Evolutionary conservation across 2,113 vertebrate genomes (phyloP), one percentile per base, ranked within the genome.

Genomic region (Setophaga kirtlandii): DNA sequence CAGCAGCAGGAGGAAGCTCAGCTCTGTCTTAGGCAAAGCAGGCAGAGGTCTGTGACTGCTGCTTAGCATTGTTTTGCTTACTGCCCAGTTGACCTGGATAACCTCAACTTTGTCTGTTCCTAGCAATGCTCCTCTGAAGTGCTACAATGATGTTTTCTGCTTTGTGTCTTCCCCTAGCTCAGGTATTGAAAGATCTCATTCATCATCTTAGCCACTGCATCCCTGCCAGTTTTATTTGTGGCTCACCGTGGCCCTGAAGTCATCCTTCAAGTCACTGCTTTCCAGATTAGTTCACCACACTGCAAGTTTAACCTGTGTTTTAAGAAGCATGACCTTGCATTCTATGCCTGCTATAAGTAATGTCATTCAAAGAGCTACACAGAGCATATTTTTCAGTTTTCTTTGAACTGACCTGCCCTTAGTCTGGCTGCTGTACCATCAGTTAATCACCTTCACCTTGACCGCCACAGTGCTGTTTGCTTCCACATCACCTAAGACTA

Each of bases 241-340:
- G 76, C 59, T 87, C 67, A 60, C 62, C 4, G 0, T 12, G 28
- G 64, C 78, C 79, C 70, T 67, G 47, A 90, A 94, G 87, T 91
- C 75, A 80, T 91, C 84, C 85, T 90, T 94, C 88, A 93, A 93
- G 79, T 95, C 22, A 1, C 35, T 81, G 79, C 79, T 96, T 93
- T 93, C 71, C 79, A 68, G 64, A 75, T 90, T 88, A 81, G 85
- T 81, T 95, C 63, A 63, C 70, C 70, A 87, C 65, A 20, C 69
- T 83, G 59, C 64, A 70, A 90, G 59, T 90, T 76, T 92, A 95
- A 90, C 84, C 83, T 78, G 87, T 88, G 37, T 83, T 63, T 90
- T 87, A 86, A 67, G 87, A 80, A 91, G 24, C 76, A 24, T 81
- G 87, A 78, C 92, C 85, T 94, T 93, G 87, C 63, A 47, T 94